Conservation (phyloP, 2,797 vertebrate genomes). For the Phataginus tetradactyla region DNA sequence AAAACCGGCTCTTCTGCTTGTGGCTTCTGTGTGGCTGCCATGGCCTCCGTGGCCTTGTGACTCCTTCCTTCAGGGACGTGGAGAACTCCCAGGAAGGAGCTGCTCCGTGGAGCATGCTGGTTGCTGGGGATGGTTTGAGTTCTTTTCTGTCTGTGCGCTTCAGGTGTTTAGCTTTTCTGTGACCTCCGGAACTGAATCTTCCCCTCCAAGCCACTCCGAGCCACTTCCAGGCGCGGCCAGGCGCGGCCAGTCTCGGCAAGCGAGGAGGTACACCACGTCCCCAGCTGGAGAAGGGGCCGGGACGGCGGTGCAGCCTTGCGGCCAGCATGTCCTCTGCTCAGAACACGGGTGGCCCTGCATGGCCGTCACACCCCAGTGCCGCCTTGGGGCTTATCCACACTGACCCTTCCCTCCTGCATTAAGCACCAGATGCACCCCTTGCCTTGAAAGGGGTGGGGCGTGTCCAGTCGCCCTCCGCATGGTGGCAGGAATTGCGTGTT, state of each 20-base stretch:
- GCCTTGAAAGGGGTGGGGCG: background rate
- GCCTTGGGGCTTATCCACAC: background rate
- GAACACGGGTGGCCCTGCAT: background rate
- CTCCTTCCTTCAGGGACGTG: background rate
- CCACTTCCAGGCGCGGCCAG: background rate
- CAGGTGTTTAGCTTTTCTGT: background rate
- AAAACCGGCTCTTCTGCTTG: background rate
- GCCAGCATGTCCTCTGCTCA: rapidly evolving
- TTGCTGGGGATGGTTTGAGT: rapidly evolving
- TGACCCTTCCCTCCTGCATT: background rate
- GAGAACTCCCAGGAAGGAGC: background rate
- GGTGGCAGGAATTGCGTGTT: background rate
- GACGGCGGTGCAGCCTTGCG: rapidly evolving
- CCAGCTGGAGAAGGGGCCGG: background rate
- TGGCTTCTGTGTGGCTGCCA: background rate
- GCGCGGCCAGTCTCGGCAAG: background rate
- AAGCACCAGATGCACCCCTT: background rate
- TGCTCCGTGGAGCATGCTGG: rapidly evolving
- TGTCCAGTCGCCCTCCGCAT: background rate
- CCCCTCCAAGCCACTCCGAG: background rate
- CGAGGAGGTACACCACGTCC: background rate
- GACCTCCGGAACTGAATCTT: background rate
- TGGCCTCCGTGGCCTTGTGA: background rate
- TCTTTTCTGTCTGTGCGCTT: background rate
- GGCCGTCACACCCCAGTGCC: background rate